Conservation (phyloP, 2,888 invertebrate genomes). For the Drosophila mimetica region DNA sequence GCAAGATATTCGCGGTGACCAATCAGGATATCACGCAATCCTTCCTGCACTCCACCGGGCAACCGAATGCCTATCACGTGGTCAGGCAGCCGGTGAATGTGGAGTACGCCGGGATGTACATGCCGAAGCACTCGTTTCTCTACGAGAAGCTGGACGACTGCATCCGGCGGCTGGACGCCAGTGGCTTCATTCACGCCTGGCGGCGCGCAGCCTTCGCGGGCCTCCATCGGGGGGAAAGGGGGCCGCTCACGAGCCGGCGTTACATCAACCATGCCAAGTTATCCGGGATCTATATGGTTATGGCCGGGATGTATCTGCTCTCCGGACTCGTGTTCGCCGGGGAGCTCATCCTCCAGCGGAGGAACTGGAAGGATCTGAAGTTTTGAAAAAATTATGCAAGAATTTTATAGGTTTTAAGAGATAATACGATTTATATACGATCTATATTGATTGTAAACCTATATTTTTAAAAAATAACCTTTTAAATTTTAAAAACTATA, state of each 20-base stretch:
- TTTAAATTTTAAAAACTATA: too few relatives aligned
- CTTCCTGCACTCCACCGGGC: slow-evolving; percentile 32
- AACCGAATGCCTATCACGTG: slow-evolving; percentile 28
- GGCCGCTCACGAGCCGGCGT: slow-evolving; percentile 2
- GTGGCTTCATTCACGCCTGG: slow-evolving; percentile 66
- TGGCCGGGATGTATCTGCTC: slow-evolving; percentile 43
- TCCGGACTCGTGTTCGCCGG: slow-evolving; percentile 34
- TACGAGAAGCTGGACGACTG: slow-evolving; percentile 51
- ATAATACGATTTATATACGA: background rate
- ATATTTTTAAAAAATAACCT: too few relatives aligned
- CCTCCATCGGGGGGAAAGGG: background rate
- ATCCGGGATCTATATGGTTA: slow-evolving; percentile 45
- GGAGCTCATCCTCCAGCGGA: slow-evolving; percentile 24
- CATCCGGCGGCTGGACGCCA: slow-evolving; percentile 50
- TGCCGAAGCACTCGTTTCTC: slow-evolving; percentile 75
- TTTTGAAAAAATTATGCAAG: too few relatives aligned
- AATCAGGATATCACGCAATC: slow-evolving; percentile 39
- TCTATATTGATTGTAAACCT: too few relatives aligned
- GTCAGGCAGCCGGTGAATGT: slow-evolving; percentile 51
- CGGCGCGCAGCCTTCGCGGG: slow-evolving; percentile 26
- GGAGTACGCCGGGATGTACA: slow-evolving; percentile 63
- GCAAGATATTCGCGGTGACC: slow-evolving; percentile 53
- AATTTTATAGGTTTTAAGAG: too few relatives aligned
- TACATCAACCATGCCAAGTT: slow-evolving; percentile 38
- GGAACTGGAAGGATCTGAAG: background rate